Percentiles rank a stretch among this genome's conserved stretches.
Conservation (phyloP, 2,888 invertebrate genomes). For the Cheilosia vulpina region DNA sequence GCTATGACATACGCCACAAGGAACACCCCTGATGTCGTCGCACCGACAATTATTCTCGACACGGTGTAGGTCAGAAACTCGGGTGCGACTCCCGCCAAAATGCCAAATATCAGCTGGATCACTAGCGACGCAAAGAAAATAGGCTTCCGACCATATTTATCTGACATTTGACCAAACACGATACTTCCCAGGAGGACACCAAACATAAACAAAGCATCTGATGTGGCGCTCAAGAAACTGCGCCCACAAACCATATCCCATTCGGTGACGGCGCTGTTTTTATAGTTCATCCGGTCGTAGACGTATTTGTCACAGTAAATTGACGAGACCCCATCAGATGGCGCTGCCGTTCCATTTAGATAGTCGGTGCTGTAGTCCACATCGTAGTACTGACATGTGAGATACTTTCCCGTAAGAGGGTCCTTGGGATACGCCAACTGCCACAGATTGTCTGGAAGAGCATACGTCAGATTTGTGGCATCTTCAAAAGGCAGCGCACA, state of each 20-base stretch:
- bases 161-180: constrained; percentile 89
- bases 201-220: constrained; percentile 87
- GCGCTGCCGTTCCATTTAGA: constrained; percentile 78
- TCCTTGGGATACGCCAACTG: constrained; percentile 86
- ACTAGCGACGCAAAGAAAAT: constrained; percentile 90
- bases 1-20: constrained; percentile 91
- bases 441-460: constrained; percentile 83
- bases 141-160: constrained; percentile 88
- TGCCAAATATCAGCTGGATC: constrained; percentile 88
- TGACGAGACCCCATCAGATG: constrained; percentile 78
- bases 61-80: constrained; percentile 88
- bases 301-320: constrained; percentile 85
- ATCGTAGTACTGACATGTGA: constrained; percentile 85
- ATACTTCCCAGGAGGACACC: constrained; percentile 90
- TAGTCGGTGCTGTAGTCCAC: constrained; percentile 82
- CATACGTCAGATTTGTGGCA: constrained; percentile 83
- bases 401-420: constrained; percentile 82
- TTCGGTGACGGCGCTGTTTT: constrained; percentile 88
- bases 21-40: constrained; percentile 90
- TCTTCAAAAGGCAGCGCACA: constrained; percentile 86
- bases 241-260: constrained; percentile 88
- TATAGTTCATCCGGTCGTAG: constrained; percentile 86
- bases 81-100: constrained; percentile 87
- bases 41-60: constrained; percentile 88
- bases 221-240: constrained; percentile 86